Evolutionary conservation across 2,113 vertebrate genomes (phyloP), one percentile per base, ranked within the genome.

Genomic region (Lanius collurio): DNA sequence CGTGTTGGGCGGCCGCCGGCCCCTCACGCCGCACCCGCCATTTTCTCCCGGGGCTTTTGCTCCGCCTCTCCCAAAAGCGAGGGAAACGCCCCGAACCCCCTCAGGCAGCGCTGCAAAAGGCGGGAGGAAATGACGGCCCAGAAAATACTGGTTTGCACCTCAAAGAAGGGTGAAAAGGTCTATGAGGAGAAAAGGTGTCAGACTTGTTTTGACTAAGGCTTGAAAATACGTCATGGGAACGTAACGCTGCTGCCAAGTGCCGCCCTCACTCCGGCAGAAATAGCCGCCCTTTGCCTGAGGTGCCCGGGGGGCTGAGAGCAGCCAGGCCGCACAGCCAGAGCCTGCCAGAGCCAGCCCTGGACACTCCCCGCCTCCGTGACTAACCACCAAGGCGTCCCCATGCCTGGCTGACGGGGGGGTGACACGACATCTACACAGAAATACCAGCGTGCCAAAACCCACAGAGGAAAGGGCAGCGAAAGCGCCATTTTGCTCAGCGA

Each of bases 1-100:
- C 28, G 2, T 0, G 0, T 1, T 10, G 31, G 17, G 56, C 7
- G 5, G 3, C 24, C n/a, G 0, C 10, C 1, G 2, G 0, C 41
- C 26, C n/a, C 20, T 30, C 59, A 11, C 3, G 0, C 0, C 0
- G 16, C 7, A 1, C 15, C 31, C 6, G 1, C 37, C 41, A n/a
- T 65, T n/a, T 47, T 9, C 19, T 3, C 3, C 23, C 5, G 6
- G 2, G 14, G 8, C 15, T 20, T 24, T 15, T 27, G 6, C 44
- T 15, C 24, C 2, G 7, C 37, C 9, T 7, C 18, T 5, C 11
- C 3, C 11, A 21, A 35, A 50, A 31, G 13, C 7, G 35, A 1
- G 18, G 39, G 71, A 42, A 64, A 39, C 50, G 3, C 30, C 4
- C 5, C 6, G 2, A 4, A 4, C 4, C 24, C 11, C 2, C 18